Conservation (phyloP, 2,113 vertebrate genomes). For the Carassius gibelio region DNA sequence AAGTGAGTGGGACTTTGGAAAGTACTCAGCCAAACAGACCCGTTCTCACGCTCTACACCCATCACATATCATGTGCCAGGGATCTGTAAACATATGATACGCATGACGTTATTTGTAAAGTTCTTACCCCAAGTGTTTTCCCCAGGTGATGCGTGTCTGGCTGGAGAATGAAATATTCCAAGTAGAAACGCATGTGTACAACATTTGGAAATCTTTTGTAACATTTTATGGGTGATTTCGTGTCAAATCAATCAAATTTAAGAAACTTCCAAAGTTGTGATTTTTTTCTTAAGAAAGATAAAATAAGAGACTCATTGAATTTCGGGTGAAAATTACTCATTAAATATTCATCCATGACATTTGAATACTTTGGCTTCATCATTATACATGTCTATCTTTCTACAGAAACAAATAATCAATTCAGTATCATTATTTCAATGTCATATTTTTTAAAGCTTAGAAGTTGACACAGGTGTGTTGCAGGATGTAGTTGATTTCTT, state of each 20-base stretch:
- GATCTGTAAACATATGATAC: neutral
- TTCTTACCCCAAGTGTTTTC: neutral
- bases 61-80: neutral
- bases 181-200: neutral
- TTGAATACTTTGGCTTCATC: too few species aligned
- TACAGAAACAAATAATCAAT: too few species aligned
- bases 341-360: too few species aligned
- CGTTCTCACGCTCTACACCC: neutral
- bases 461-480: neutral
- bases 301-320: too few species aligned
- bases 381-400: too few species aligned
- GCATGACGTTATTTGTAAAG: neutral
- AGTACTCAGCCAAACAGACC: conserved; percentile 11
- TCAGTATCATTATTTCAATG: neutral
- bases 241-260: too few species aligned
- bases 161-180: neutral
- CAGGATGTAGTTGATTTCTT: neutral
- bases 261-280: too few species aligned
- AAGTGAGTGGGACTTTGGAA: conserved; percentile 68
- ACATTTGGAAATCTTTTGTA: neutral
- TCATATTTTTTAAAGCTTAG: neutral
- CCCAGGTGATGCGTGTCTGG: neutral
- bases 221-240: neutral
- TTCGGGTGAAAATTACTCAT: too few species aligned
- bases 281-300: too few species aligned